Evolutionary conservation across 2,113 vertebrate genomes (phyloP).

Genomic region (Anolis sagrei): DNA sequence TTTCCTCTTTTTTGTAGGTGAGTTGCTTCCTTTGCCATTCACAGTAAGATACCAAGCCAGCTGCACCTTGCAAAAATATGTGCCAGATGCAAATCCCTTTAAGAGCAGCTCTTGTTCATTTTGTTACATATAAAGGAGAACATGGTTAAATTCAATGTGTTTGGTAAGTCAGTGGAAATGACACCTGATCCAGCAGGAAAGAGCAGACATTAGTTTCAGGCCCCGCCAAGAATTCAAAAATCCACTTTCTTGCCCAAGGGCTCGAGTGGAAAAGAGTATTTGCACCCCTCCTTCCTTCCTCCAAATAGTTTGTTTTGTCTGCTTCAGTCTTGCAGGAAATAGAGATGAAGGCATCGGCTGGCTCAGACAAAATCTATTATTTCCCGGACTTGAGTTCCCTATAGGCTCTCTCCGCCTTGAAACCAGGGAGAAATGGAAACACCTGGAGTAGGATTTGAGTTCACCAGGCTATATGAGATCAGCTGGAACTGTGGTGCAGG

Average conservation of each 20-base stretch:
- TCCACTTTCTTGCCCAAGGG: slow-evolving; percentile 7
- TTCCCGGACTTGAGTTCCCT: slow-evolving; percentile 16
- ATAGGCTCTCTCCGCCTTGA: background rate
- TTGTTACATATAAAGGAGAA: accelerated
- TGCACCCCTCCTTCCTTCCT: background rate
- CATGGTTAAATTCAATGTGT: accelerated
- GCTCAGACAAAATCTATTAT: slow-evolving; percentile 15
- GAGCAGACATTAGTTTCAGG: background rate
- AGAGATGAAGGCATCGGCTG: slow-evolving; percentile 17
- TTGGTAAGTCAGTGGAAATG: slow-evolving; percentile 16
- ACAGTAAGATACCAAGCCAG: background rate
- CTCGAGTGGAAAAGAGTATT: slow-evolving; percentile 12
- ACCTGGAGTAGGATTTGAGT: slow-evolving; percentile 12
- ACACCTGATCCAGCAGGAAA: slow-evolving; percentile 23
- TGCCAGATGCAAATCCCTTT: background rate
- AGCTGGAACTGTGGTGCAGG: slow-evolving; percentile 8
- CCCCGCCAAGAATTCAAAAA: slow-evolving; percentile 22
- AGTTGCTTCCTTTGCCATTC: background rate
- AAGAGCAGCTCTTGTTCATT: background rate
- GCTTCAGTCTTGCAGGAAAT: slow-evolving; percentile 28
- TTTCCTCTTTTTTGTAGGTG: too few species aligned
- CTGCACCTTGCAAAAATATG: accelerated
- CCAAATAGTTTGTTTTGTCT: slow-evolving; percentile 31
- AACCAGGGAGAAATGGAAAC: slow-evolving; percentile 8
- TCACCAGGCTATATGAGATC: slow-evolving; percentile 18